A percentile compares a stretch with the other conserved stretches of the same genome.
phyloP scores from a whole-genome alignment of 2,113 vertebrate genomes.

The Gasterosteus aculeatus region DNA sequence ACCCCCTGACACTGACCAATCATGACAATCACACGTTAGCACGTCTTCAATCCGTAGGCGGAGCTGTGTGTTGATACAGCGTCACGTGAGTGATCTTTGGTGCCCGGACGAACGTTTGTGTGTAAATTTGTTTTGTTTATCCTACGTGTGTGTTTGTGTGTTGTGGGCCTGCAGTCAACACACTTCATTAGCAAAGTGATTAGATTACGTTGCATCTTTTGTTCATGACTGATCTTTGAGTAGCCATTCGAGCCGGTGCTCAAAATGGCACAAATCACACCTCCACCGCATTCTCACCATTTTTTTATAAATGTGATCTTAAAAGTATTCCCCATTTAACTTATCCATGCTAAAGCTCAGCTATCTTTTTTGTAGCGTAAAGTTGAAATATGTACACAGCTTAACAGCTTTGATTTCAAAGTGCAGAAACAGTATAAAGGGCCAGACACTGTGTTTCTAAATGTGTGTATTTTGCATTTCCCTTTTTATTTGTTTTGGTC shows the following conservation, averaged over 20 bases:
- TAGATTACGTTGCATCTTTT: conserved; percentile 33
- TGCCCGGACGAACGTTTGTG: not conserved
- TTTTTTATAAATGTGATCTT: not conserved
- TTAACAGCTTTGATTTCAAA: not conserved
- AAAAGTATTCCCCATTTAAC: not conserved
- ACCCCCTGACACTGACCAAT: conserved; percentile 32
- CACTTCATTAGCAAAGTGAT: conserved; percentile 39
- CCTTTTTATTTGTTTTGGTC: not conserved
- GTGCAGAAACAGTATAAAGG: not conserved
- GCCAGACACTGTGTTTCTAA: not conserved
- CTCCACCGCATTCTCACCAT: not conserved
- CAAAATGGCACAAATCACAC: not conserved
- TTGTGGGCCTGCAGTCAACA: not conserved
- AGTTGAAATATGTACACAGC: not conserved
- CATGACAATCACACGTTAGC: not conserved
- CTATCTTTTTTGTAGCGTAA: not conserved
- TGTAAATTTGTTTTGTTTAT: not conserved
- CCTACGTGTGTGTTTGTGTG: not conserved
- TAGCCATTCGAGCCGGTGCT: not conserved
- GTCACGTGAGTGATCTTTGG: conserved; percentile 27
- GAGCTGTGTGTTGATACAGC: conserved; percentile 6
- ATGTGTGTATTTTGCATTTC: not conserved
- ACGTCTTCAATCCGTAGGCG: conserved; percentile 19
- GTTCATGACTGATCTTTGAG: conserved; percentile 21
- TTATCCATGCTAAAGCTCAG: not conserved